Base-by-base conservation (phyloP, 2,113 vertebrate species). In the Varanus komodoensis region DNA sequence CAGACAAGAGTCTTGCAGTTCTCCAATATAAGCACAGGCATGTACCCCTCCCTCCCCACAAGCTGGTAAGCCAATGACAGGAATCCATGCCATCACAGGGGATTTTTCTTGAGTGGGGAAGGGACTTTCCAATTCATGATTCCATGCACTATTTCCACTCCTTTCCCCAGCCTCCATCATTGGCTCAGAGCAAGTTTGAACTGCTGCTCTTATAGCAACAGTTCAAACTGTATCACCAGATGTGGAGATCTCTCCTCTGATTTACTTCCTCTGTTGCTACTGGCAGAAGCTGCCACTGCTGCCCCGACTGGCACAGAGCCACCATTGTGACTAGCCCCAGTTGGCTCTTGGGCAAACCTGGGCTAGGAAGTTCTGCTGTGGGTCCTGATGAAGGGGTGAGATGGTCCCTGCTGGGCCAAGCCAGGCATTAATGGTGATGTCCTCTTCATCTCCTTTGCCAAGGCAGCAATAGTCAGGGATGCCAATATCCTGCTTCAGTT, bases 391-490 rank as follows among this genome's bases (percentile, higher is more conserved):
- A 38, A 99, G 98, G 2, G 99, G 99, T 61, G 99, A 99, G 67
- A 99, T 80, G 0, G 99, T 99, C 57, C 98, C 98, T 54, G 89
- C 92, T 25, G 99, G 99, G 11, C 99, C 99, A 81, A 99, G 99
- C 99, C 99, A 99, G 38, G 99, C 99, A 0, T 99, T 99, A 19
- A 99, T 97, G 17, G 98, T 99, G 77, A 99, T 99, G 69, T 98
- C 93, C 0, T 99, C 99, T 78, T 99, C 99, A 6, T 99, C 98
- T 8, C 97, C 97, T 12, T 98, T 93, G 0, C 99, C 99, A 12
- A 99, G 97, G 92, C 98, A 99, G 96, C 99, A 99, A 92, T 99
- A 99, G 95, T 99, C 99, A 0, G 99, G 99, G 89, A 99, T 97
- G 90, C 97, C 38, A 91, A 99, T 99, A 94, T 99, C 99, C 74